These are phyloP conservation scores for Menidia menidia DNA, from an alignment of 2,797 vertebrate genomes.

Conservation along the genomic window DNA sequence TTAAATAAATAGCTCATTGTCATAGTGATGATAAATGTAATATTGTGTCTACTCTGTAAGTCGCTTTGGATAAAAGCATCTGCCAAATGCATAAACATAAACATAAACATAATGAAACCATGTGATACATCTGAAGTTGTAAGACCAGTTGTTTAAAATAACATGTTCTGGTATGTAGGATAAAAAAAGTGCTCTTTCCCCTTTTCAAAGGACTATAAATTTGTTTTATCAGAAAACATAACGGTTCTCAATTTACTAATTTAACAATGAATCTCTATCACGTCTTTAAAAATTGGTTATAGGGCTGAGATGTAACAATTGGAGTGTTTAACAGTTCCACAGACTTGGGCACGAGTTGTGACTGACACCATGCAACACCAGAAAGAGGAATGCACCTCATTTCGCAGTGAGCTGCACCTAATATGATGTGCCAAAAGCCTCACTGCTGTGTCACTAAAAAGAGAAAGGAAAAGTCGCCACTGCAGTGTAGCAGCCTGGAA, in stretches of 20 bases:
- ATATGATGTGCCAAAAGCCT: conserved; percentile 3
- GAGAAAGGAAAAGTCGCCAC: background rate
- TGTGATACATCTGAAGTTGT: too few species aligned
- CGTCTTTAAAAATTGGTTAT: conserved; percentile 9
- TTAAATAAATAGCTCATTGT: too few species aligned
- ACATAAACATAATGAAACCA: too few species aligned
- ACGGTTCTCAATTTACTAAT: background rate
- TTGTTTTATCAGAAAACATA: background rate
- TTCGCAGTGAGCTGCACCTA: conserved; percentile 3
- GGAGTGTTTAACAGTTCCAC: background rate
- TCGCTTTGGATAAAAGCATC: too few species aligned
- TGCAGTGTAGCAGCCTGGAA: conserved; percentile 5
- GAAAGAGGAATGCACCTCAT: conserved; percentile 5
- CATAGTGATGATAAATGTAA: too few species aligned
- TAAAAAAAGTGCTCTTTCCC: too few species aligned
- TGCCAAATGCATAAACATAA: too few species aligned
- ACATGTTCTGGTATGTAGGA: too few species aligned
- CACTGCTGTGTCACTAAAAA: background rate
- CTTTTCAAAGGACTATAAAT: background rate
- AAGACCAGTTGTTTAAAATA: too few species aligned
- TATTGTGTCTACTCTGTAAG: too few species aligned
- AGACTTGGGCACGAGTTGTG: background rate
- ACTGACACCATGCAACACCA: background rate
- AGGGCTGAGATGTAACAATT: conserved; percentile 1
- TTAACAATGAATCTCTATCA: conserved; percentile 2